Evolutionary conservation across 2,888 invertebrate species (phyloP).

Genomic region (Eudemis profundana): DNA sequence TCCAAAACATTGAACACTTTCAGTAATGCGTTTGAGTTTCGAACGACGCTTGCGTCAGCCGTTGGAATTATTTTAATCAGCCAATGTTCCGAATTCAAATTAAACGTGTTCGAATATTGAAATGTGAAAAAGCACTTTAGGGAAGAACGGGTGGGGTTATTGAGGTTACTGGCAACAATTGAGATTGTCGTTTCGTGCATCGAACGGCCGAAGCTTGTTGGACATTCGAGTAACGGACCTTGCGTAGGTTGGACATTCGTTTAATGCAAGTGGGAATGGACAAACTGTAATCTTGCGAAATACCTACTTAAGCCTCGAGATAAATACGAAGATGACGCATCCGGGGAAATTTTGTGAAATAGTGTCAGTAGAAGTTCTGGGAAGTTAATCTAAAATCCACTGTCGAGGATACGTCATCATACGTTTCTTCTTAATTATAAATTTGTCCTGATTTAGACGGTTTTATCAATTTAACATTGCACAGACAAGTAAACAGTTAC

Average conservation of each 20-base stretch:
- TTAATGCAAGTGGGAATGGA: slow-evolving; percentile 39
- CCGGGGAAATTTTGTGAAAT: slow-evolving; percentile 18
- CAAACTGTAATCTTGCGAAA: slow-evolving; percentile 36
- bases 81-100: slow-evolving; percentile 42
- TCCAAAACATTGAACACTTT: slow-evolving; percentile 45
- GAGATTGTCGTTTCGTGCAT: slow-evolving; percentile 38
- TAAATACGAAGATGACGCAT: slow-evolving; percentile 36
- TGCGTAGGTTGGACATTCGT: slow-evolving; percentile 42
- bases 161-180: slow-evolving; percentile 43
- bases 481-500: slow-evolving; percentile 1
- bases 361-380: neutral
- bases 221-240: slow-evolving; percentile 41
- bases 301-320: slow-evolving; percentile 24
- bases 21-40: slow-evolving; percentile 43
- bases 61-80: slow-evolving; percentile 43
- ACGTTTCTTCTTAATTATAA: slow-evolving; percentile 41
- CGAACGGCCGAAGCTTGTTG: slow-evolving; percentile 31
- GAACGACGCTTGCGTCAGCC: slow-evolving; percentile 43
- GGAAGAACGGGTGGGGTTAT: slow-evolving; percentile 38
- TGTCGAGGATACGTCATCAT: slow-evolving; percentile 33
- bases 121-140: slow-evolving; percentile 45
- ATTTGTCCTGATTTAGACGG: slow-evolving; percentile 29
- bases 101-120: slow-evolving; percentile 39
- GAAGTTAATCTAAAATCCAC: slow-evolving; percentile 30
- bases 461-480: slow-evolving; percentile 19